phyloP scores from a whole-genome alignment of 1,140 invertebrate species.

The Elymnias hypermnestra region DNA sequence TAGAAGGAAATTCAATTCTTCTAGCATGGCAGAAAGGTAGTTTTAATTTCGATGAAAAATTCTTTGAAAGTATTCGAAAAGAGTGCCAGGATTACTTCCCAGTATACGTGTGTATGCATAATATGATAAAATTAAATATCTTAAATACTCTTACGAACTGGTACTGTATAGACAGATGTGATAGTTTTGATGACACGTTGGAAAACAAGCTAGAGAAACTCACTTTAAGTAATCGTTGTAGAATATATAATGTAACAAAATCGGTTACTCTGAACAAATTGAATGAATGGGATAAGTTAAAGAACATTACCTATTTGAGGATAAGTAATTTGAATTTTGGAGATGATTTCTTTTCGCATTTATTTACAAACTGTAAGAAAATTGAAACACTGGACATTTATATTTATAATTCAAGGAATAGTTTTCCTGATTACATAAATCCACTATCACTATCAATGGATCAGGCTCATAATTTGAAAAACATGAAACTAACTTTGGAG shows the following conservation, averaged over 20 bases:
- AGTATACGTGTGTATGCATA: not conserved
- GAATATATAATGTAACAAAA: not conserved
- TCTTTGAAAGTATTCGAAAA: not conserved
- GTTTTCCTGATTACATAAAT: not conserved
- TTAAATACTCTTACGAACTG: not conserved
- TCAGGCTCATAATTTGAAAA: not conserved
- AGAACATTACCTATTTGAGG: not conserved
- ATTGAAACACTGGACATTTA: not conserved
- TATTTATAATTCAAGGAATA: not conserved
- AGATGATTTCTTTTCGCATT: not conserved
- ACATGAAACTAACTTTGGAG: not conserved
- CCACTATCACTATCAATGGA: not conserved
- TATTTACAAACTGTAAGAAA: not conserved
- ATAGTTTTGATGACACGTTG: not conserved
- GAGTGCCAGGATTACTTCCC: not conserved
- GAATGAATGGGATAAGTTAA: not conserved
- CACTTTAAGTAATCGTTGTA: not conserved
- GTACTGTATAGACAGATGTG: not conserved
- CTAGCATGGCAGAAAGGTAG: not conserved
- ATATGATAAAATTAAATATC: not conserved
- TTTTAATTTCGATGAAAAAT: not conserved
- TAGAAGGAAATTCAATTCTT: not conserved
- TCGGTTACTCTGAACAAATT: not conserved
- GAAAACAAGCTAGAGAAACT: not conserved
- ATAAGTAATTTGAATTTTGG: not conserved